Evolutionary conservation across 2,888 invertebrate genomes (phyloP).

Genomic region (Parascotia fuliginaria): DNA sequence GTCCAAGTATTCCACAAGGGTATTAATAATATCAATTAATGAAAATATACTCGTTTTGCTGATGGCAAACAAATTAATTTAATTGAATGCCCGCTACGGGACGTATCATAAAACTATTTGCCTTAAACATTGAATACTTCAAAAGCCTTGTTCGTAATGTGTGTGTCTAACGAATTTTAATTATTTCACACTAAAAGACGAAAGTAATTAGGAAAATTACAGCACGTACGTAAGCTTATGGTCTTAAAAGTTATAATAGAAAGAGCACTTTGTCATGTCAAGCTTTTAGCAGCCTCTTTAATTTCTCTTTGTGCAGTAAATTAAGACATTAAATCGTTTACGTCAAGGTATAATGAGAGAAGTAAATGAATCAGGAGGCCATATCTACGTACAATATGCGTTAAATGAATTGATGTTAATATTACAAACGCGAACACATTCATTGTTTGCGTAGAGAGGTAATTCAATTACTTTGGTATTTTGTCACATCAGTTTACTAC

Average conservation of each 20-base stretch:
- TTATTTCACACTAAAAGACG: constrained; percentile 51
- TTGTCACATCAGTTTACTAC: background rate
- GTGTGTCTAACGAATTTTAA: constrained; percentile 39
- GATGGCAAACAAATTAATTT: background rate
- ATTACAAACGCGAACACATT: constrained; percentile 13
- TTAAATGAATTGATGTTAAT: constrained; percentile 52
- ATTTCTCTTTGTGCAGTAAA: constrained; percentile 82
- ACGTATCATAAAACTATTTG: background rate
- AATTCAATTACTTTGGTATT: background rate
- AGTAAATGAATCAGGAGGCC: constrained; percentile 60
- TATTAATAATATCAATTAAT: background rate
- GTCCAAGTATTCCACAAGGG: background rate
- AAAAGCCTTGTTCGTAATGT: constrained; percentile 18
- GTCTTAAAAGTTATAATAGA: constrained; percentile 80
- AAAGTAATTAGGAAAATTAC: constrained; percentile 77
- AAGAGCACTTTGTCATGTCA: constrained; percentile 83
- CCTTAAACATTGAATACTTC: constrained; percentile 26
- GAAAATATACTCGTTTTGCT: background rate
- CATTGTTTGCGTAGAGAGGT: constrained; percentile 3
- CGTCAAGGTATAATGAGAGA: constrained; percentile 68
- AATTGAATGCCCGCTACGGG: background rate
- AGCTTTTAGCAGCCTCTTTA: constrained; percentile 82
- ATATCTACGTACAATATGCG: constrained; percentile 37
- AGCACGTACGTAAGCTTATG: constrained; percentile 71
- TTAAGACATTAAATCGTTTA: constrained; percentile 83